Evolutionary conservation across 2,113 vertebrate genomes (phyloP).

Genomic region (Fukomys damarensis): DNA sequence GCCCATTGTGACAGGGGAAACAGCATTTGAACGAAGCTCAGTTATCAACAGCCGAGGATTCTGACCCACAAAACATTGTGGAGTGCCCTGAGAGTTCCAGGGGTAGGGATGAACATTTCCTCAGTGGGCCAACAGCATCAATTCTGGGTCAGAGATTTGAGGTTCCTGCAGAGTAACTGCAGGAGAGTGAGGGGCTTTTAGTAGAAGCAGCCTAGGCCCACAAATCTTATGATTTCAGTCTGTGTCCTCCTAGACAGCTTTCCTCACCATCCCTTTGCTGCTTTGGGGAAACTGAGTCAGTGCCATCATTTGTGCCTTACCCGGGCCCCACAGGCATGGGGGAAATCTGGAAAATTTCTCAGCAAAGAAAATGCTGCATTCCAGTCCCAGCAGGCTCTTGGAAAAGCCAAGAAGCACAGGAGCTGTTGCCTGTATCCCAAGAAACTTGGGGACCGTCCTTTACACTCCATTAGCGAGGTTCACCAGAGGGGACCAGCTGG

Average conservation of each 20-base stretch:
- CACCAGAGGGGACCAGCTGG: neutral
- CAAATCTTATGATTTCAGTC: neutral
- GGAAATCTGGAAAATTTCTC: neutral
- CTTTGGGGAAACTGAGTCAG: neutral
- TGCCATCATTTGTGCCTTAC: neutral
- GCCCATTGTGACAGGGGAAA: neutral
- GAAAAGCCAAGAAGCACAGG: neutral
- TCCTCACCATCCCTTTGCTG: neutral
- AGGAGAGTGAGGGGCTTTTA: neutral
- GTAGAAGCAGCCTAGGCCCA: too few relatives aligned
- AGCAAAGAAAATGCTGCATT: neutral
- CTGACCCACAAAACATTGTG: neutral
- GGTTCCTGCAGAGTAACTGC: neutral
- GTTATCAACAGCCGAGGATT: neutral
- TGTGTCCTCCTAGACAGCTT: too few relatives aligned
- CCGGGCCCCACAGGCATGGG: neutral
- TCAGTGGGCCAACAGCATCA: neutral
- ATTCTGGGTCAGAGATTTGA: neutral
- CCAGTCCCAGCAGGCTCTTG: neutral
- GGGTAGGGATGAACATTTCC: neutral
- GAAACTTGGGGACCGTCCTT: neutral
- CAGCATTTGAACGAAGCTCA: neutral
- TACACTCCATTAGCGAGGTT: neutral
- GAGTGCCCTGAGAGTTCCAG: neutral
- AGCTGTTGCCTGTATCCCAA: neutral